These are phyloP conservation scores for Aculops lycopersici DNA, from an alignment of 1,140 invertebrate species.

Conservation along the genomic window DNA sequence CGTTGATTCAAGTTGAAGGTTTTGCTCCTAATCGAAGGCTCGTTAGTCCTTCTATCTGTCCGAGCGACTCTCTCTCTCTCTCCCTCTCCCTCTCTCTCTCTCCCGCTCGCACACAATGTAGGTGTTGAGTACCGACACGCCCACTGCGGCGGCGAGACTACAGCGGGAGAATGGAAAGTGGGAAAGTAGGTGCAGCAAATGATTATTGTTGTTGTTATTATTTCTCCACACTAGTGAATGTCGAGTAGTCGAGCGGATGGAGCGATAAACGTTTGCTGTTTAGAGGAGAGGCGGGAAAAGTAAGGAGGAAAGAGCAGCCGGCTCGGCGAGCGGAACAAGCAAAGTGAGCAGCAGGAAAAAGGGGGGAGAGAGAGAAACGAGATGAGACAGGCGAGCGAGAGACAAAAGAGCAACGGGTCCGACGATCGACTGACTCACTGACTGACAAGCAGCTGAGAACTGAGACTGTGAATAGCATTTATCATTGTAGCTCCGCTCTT, in stretches of 20 bases:
- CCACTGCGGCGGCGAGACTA: not conserved
- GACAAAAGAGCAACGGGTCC: not conserved
- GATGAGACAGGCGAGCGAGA: not conserved
- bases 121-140: not conserved
- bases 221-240: too few species aligned
- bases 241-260: too few species aligned
- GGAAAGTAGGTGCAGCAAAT: not conserved
- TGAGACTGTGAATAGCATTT: not conserved
- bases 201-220: too few species aligned
- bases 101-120: not conserved
- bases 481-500: not conserved
- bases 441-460: not conserved
- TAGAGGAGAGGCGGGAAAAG: too few species aligned
- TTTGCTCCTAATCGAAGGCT: not conserved
- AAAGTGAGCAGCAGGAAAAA: not conserved
- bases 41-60: not conserved
- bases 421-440: constrained; percentile 1
- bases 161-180: not conserved
- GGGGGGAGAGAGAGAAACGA: not conserved
- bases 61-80: not conserved
- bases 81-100: constrained; percentile 2
- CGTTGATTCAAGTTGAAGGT: not conserved
- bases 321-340: not conserved
- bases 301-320: not conserved
- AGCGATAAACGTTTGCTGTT: too few species aligned